Percentiles rank a stretch among this genome's conserved stretches.
Conservation (phyloP, 2,113 vertebrate genomes). For the Terrapene triunguis region DNA sequence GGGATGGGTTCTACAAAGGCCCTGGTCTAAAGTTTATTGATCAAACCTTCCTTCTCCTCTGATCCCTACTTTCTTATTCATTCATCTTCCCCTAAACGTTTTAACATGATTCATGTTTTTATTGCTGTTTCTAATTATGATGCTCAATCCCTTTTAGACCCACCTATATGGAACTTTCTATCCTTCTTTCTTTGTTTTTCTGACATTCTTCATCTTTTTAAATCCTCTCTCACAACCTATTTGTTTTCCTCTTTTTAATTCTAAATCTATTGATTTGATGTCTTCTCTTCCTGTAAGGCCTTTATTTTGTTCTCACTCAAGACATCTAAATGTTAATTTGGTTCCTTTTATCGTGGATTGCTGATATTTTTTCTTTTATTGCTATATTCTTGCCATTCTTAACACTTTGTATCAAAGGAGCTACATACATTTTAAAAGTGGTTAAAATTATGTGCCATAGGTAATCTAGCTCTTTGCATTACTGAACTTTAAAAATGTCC, state of each 20-base stretch:
- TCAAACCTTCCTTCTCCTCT: neutral
- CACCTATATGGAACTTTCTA: neutral
- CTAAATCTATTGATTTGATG: accelerated
- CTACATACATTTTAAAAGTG: neutral
- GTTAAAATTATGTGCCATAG: accelerated
- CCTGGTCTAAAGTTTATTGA: too few relatives aligned
- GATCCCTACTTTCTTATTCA: neutral
- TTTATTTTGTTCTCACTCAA: neutral
- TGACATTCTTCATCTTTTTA: neutral
- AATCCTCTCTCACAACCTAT: neutral
- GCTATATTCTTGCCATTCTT: neutral
- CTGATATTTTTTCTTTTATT: neutral
- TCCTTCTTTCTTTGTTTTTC: neutral
- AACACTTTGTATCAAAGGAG: neutral
- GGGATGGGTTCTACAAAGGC: too few relatives aligned
- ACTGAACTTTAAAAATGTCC: neutral
- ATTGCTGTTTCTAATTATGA: slow-evolving; percentile 19
- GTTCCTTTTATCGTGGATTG: neutral
- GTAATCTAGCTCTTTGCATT: neutral
- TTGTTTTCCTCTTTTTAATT: neutral
- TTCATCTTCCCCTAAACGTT: slow-evolving; percentile 24
- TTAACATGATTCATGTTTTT: neutral
- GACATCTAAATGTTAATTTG: neutral
- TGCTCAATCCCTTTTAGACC: neutral
- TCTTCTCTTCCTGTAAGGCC: neutral